Percentiles rank a stretch among this genome's conserved stretches.
phyloP scores from a whole-genome alignment of 2,888 invertebrate species.

The Hypena proboscidalis region DNA sequence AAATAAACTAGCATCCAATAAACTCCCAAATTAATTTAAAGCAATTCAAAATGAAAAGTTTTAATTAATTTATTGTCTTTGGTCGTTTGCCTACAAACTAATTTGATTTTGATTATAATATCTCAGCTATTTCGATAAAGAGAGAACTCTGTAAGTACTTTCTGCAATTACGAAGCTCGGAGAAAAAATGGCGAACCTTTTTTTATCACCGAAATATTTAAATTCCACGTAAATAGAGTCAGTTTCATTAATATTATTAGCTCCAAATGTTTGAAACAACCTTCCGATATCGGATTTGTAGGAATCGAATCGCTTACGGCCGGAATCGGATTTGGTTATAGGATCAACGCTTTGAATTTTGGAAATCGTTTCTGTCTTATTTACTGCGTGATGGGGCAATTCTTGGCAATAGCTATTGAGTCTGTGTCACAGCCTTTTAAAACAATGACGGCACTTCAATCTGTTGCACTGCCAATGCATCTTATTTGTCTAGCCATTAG shows the following conservation, averaged over 20 bases:
- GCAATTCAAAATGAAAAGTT: too few relatives aligned
- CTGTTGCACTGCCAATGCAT: too few relatives aligned
- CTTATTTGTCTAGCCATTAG: too few relatives aligned
- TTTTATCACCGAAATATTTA: constrained; percentile 13
- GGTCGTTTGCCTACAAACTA: too few relatives aligned
- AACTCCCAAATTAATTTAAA: too few relatives aligned
- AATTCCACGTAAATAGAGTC: constrained; percentile 14
- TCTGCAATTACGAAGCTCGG: constrained; percentile 3
- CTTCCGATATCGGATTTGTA: constrained; percentile 22
- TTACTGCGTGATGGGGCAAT: constrained; percentile 34
- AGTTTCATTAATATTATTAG: constrained; percentile 28
- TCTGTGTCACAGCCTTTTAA: too few relatives aligned
- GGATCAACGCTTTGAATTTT: constrained; percentile 18
- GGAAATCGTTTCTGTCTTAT: constrained; percentile 28
- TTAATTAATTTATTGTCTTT: too few relatives aligned
- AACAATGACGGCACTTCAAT: too few relatives aligned
- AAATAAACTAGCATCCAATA: too few relatives aligned
- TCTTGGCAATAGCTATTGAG: constrained; percentile 3
- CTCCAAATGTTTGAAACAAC: constrained; percentile 11
- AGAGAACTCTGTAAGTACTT: constrained; percentile 4
- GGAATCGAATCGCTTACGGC: constrained; percentile 20
- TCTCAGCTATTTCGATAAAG: constrained; percentile 1
- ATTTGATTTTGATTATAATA: background rate
- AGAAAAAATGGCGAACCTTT: constrained; percentile 4
- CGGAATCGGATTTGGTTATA: constrained; percentile 17